Evolutionary conservation across 1,140 invertebrate species (phyloP).

Genomic region (Lordiphosa mommai): DNA sequence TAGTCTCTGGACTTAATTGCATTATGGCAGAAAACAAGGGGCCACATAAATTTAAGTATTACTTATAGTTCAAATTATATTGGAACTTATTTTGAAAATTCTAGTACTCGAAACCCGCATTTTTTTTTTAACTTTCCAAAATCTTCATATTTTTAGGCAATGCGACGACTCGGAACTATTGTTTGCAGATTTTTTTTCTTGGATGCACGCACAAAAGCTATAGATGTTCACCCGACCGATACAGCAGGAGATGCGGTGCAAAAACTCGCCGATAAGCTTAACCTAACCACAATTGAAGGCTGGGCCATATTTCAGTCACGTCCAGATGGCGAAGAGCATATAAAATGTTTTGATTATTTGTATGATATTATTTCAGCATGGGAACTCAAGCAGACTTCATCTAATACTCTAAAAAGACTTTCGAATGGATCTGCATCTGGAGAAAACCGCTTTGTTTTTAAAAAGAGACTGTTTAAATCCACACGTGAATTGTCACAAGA

Average conservation of each 20-base stretch:
- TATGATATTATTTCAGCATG: constrained; percentile 96
- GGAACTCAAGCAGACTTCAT: constrained; percentile 87
- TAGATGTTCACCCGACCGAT: constrained; percentile 96
- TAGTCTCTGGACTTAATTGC: too few species aligned
- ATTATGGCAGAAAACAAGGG: too few species aligned
- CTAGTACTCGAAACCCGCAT: not conserved
- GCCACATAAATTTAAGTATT: too few species aligned
- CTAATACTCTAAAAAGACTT: constrained; percentile 81
- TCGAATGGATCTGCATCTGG: constrained; percentile 86
- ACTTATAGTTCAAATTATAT: too few species aligned
- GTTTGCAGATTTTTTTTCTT: constrained; percentile 97
- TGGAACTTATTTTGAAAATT: too few species aligned
- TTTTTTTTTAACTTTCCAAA: not conserved
- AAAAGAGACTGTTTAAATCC: constrained; percentile 92
- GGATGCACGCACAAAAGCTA: constrained; percentile 96
- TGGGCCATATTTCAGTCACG: constrained; percentile 96
- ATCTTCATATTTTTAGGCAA: constrained; percentile 82
- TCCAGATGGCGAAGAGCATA: constrained; percentile 92
- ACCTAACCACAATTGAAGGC: constrained; percentile 89
- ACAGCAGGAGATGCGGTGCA: constrained; percentile 94
- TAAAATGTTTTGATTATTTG: constrained; percentile 94
- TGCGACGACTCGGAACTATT: constrained; percentile 93
- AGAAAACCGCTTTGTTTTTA: constrained; percentile 96
- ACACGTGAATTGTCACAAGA: constrained; percentile 96
- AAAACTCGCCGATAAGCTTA: constrained; percentile 93